Percentiles rank a stretch among this genome's conserved stretches.
These are phyloP conservation scores for Calephelis perditalis DNA, from an alignment of 2,888 invertebrate species.

Conservation along the genomic window DNA sequence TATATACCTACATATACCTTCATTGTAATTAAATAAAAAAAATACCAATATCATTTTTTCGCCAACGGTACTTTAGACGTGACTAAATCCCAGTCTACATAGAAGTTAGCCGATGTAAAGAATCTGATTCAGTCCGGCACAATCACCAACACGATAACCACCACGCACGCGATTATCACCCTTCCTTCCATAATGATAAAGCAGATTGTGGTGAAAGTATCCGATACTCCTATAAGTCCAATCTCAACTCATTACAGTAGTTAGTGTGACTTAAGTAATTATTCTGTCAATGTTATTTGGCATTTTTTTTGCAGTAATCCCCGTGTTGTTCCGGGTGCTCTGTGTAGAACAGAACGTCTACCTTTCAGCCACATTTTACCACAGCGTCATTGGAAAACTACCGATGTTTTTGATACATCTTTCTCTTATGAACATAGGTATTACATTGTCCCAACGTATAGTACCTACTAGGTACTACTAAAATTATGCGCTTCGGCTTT, in stretches of 20 bases:
- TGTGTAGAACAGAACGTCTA: too few species aligned
- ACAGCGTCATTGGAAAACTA: too few species aligned
- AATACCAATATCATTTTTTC: constrained; percentile 22
- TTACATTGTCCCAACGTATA: too few species aligned
- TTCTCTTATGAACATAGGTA: too few species aligned
- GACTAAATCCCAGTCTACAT: constrained; percentile 54
- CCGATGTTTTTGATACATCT: too few species aligned
- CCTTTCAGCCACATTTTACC: too few species aligned
- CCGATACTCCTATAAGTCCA: not conserved
- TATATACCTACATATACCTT: not conserved
- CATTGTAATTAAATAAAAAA: not conserved
- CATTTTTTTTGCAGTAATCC: not conserved
- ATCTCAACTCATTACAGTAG: constrained; percentile 2
- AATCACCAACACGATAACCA: constrained; percentile 27
- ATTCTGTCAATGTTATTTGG: constrained; percentile 16
- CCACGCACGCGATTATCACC: constrained; percentile 14
- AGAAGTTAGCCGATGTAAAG: constrained; percentile 47
- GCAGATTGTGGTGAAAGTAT: not conserved
- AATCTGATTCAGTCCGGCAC: constrained; percentile 33
- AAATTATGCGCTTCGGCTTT: too few species aligned
- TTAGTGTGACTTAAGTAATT: not conserved
- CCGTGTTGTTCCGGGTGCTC: too few species aligned
- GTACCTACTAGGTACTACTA: too few species aligned
- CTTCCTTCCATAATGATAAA: not conserved
- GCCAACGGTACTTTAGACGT: constrained; percentile 45